A percentile compares a stretch with the other conserved stretches of the same genome.
phyloP scores from a whole-genome alignment of 2,113 vertebrate genomes.

The Pseudopipra pipra region DNA sequence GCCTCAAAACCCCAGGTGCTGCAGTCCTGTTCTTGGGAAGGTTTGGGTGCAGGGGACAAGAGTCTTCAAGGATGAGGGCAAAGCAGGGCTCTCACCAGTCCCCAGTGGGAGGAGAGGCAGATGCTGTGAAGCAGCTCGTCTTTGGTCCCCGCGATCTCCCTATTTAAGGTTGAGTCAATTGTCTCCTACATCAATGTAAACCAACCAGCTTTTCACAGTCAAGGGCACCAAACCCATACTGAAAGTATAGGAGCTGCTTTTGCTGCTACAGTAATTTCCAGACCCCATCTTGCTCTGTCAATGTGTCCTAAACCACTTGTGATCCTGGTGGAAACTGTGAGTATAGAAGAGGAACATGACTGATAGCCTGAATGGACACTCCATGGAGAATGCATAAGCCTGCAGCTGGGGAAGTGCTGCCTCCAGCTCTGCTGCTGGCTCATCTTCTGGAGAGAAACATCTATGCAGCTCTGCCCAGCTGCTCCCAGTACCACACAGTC shows the following conservation, averaged over 20 bases:
- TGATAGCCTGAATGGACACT: neutral
- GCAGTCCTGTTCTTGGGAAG: neutral
- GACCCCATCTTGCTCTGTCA: neutral
- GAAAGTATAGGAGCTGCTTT: neutral
- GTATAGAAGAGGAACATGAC: neutral
- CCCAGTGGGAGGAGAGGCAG: neutral
- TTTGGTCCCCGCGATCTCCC: neutral
- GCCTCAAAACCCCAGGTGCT: neutral
- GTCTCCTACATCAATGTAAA: neutral
- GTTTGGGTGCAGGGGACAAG: neutral
- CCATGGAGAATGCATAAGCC: accelerated
- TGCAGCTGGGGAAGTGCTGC: neutral
- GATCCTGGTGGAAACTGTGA: neutral
- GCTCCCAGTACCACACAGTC: neutral
- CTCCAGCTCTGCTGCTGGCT: neutral
- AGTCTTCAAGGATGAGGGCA: neutral
- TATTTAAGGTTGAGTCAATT: neutral
- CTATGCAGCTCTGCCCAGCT: neutral
- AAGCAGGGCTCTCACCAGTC: neutral
- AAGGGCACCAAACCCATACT: neutral
- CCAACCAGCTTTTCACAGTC: neutral
- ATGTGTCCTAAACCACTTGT: neutral
- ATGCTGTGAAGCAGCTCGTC: neutral
- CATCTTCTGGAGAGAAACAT: neutral
- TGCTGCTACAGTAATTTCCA: neutral